Conservation (phyloP, 2,113 vertebrate species). For the Vulpes lagopus region DNA sequence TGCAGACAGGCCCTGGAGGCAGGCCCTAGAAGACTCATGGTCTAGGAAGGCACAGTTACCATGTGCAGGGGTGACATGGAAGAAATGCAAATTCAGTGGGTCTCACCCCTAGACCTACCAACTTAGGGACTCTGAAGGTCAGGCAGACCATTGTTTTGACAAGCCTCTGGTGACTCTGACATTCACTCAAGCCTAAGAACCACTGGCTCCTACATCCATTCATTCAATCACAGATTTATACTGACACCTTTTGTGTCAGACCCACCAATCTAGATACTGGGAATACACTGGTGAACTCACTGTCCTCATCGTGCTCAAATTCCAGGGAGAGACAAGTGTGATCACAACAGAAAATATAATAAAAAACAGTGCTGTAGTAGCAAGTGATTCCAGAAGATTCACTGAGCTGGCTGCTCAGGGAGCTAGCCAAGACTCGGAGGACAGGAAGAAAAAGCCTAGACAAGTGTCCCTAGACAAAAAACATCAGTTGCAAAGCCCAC, state of each 20-base stretch:
- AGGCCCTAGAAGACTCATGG: background rate
- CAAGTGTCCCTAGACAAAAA: background rate
- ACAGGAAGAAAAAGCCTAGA: background rate
- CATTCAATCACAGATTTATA: background rate
- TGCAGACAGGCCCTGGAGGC: background rate
- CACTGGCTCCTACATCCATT: background rate
- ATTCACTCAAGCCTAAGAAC: slow-evolving; percentile 18
- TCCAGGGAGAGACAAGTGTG: background rate
- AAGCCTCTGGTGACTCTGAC: background rate
- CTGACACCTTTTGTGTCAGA: background rate
- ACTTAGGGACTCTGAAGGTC: background rate
- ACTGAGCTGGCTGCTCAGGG: background rate
- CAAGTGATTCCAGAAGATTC: background rate
- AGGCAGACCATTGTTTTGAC: background rate
- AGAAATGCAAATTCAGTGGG: background rate
- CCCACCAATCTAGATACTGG: background rate
- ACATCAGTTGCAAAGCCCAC: background rate
- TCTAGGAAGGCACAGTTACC: background rate
- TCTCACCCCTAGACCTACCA: background rate
- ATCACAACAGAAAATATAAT: background rate
- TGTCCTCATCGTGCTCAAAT: background rate
- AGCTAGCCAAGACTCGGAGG: background rate
- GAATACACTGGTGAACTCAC: background rate
- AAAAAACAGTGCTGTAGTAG: background rate
- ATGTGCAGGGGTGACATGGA: background rate